Evolutionary conservation across 2,113 vertebrate species (phyloP).

Genomic region (Hippocampus abdominalis): DNA sequence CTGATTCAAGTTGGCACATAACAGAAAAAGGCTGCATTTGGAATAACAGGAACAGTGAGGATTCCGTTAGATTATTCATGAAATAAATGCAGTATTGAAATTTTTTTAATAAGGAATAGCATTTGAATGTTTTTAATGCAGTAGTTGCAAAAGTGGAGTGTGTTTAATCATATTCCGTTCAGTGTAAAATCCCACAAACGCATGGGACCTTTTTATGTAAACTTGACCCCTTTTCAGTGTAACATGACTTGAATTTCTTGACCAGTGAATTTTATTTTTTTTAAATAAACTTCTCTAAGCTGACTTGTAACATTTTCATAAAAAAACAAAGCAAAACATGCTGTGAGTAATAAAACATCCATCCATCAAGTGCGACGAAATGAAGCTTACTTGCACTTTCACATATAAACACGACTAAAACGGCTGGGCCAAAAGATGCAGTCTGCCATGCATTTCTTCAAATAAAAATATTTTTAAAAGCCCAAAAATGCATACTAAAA

Average conservation of each 20-base stretch:
- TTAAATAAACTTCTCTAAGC: neutral
- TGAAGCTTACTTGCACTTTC: neutral
- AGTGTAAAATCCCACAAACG: neutral
- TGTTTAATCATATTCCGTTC: neutral
- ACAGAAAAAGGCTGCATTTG: slow-evolving; percentile 27
- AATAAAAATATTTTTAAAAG: neutral
- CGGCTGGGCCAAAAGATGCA: neutral
- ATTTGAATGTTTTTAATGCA: slow-evolving; percentile 4
- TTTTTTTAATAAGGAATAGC: neutral
- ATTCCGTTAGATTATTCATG: slow-evolving; percentile 7
- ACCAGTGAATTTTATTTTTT: neutral
- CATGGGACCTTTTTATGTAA: neutral
- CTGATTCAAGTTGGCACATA: slow-evolving; percentile 48
- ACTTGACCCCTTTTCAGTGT: neutral
- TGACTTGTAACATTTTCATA: too few relatives aligned
- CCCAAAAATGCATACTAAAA: neutral
- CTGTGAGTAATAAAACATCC: slow-evolving; percentile 10
- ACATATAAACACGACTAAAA: neutral
- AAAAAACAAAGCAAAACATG: slow-evolving; percentile 10
- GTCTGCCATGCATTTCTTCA: neutral
- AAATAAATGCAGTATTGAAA: neutral
- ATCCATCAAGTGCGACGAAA: slow-evolving; percentile 1
- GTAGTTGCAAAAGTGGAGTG: neutral
- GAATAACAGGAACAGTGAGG: slow-evolving; percentile 14
- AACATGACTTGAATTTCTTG: neutral